phyloP scores from a whole-genome alignment of 2,888 invertebrate genomes.

The Leptopilina myrica region DNA sequence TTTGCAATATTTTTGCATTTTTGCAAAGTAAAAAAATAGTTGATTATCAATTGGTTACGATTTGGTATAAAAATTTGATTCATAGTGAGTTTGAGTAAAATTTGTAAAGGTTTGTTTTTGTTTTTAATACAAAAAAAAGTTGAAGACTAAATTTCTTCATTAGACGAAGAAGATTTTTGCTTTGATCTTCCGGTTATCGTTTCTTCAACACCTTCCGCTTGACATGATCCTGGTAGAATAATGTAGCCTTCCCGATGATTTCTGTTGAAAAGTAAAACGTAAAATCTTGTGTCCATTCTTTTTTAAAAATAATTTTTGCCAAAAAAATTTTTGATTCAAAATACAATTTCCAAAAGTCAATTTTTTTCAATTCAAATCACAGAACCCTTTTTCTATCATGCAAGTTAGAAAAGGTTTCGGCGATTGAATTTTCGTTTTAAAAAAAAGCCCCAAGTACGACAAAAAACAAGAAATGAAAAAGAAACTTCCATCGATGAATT shows the following conservation, averaged over 20 bases:
- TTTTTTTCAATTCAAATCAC: conserved; percentile 39
- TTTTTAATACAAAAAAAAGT: no score
- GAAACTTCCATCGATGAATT: conserved; percentile 35
- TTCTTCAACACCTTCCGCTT: conserved; percentile 61
- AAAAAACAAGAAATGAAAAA: conserved; percentile 33
- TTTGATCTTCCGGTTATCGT: conserved; percentile 52
- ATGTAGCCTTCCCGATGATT: conserved; percentile 68
- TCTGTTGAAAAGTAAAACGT: conserved; percentile 67
- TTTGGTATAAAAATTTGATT: no score
- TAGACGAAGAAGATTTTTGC: conserved; percentile 43
- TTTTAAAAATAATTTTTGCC: no score
- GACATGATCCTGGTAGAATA: conserved; percentile 67
- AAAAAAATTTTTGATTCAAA: neutral
- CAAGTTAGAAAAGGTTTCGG: conserved; percentile 60
- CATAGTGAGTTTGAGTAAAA: no score
- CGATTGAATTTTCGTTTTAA: conserved; percentile 43
- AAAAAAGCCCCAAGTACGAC: neutral
- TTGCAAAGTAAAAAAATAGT: no score
- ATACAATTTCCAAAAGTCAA: no score
- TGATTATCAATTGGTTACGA: no score
- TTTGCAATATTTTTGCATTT: no score
- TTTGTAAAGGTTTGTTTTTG: no score
- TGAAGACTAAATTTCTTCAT: neutral
- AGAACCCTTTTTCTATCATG: conserved; percentile 59
- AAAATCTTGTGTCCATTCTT: conserved; percentile 41